These are phyloP conservation scores for Paguma larvata DNA, from an alignment of 2,797 vertebrate species.

Conservation along the genomic window DNA sequence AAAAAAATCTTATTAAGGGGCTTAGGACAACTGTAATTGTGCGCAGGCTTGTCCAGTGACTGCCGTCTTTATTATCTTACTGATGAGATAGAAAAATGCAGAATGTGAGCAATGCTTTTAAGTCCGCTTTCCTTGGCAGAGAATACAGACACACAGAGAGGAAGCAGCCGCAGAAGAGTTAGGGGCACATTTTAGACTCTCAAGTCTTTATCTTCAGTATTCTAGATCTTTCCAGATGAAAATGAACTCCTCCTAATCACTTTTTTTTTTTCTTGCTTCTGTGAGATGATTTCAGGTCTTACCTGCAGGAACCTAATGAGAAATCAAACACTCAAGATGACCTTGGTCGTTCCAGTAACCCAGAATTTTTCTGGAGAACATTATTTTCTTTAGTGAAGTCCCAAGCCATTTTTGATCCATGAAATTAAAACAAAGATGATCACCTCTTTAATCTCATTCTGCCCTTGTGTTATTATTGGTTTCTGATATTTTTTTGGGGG, in stretches of 20 bases:
- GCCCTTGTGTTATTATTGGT: not conserved
- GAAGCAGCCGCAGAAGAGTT: not conserved
- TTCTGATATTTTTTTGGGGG: not conserved
- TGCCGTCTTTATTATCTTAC: not conserved
- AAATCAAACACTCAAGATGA: not conserved
- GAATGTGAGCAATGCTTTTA: not conserved
- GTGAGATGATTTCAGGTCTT: not conserved
- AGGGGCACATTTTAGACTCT: not conserved
- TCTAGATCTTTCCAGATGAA: not conserved
- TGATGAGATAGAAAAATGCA: not conserved
- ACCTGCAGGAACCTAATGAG: not conserved
- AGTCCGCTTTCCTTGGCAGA: not conserved
- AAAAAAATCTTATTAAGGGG: slow-evolving; percentile 11
- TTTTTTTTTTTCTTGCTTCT: not conserved
- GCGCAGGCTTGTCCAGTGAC: not conserved
- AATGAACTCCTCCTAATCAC: not conserved
- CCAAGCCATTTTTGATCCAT: not conserved
- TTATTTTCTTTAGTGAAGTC: not conserved
- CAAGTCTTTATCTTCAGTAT: not conserved
- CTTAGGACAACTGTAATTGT: not conserved
- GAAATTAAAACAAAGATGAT: slow-evolving; percentile 9
- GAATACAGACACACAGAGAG: not conserved
- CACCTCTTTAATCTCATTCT: not conserved
- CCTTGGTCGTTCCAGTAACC: not conserved
- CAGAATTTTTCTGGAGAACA: not conserved